Conservation (phyloP, 1,140 invertebrate species). For the Andricus grossulariae region DNA sequence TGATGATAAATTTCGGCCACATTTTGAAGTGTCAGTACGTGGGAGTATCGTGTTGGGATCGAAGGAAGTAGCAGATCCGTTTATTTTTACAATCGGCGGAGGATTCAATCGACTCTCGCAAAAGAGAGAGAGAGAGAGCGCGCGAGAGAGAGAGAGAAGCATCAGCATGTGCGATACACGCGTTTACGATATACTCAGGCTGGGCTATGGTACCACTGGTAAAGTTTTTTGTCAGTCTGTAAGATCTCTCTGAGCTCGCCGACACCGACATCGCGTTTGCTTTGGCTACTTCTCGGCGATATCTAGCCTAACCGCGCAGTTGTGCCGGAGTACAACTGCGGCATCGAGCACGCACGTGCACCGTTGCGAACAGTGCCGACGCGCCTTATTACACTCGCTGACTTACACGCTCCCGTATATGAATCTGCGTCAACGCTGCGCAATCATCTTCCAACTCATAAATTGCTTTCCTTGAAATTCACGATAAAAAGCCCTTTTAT, state of each 20-base stretch:
- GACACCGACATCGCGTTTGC: slow-evolving; percentile 49
- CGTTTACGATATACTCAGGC: slow-evolving; percentile 52
- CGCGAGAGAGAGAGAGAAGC: slow-evolving; percentile 18
- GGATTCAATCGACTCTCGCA: slow-evolving; percentile 22
- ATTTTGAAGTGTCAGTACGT: background rate
- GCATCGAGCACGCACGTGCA: slow-evolving; percentile 22
- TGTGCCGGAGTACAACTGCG: slow-evolving; percentile 11
- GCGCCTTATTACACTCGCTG: slow-evolving; percentile 21
- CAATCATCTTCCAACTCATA: slow-evolving; percentile 26
- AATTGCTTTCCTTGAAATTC: slow-evolving; percentile 20
- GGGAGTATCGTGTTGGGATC: background rate
- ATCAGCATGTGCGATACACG: slow-evolving; percentile 60
- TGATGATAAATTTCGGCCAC: too few relatives aligned
- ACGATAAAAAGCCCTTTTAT: slow-evolving; percentile 1
- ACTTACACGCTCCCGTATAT: slow-evolving; percentile 29
- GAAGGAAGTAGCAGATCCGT: background rate
- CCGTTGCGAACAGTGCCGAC: slow-evolving; percentile 9
- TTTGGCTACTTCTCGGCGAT: slow-evolving; percentile 40
- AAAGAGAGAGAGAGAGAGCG: background rate
- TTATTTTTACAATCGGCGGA: slow-evolving; percentile 27
- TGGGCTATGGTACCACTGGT: slow-evolving; percentile 49
- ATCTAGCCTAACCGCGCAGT: slow-evolving; percentile 45
- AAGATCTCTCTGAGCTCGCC: slow-evolving; percentile 60
- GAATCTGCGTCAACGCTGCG: slow-evolving; percentile 28
- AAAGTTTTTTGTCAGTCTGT: slow-evolving; percentile 60